phyloP scores from a whole-genome alignment of 2,113 vertebrate species.

The Tylochromis polylepis region DNA sequence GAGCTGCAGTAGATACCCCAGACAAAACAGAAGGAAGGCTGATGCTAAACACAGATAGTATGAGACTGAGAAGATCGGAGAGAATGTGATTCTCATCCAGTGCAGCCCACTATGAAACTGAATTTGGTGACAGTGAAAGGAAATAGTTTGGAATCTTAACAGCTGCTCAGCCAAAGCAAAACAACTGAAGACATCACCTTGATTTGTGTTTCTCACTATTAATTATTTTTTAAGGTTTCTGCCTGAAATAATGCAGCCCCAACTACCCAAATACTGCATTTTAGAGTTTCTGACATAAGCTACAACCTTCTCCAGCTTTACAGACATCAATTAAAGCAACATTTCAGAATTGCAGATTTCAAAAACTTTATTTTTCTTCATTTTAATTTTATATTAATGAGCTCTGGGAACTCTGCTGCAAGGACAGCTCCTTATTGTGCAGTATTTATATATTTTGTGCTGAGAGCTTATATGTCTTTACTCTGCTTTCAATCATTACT shows the following conservation, averaged over 20 bases:
- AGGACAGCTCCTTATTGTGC: fast-evolving
- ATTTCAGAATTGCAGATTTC: not conserved
- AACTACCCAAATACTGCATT: not conserved
- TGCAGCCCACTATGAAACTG: not conserved
- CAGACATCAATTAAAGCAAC: not conserved
- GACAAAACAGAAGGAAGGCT: not conserved
- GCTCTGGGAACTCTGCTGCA: not conserved
- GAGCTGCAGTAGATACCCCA: not conserved
- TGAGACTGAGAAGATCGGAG: not conserved
- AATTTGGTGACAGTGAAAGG: not conserved
- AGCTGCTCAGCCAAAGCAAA: fast-evolving
- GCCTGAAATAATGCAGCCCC: not conserved
- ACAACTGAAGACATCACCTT: not conserved
- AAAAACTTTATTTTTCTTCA: not conserved
- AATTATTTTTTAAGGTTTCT: not conserved
- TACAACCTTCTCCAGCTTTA: not conserved
- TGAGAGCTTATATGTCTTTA: not conserved
- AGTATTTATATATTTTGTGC: fast-evolving
- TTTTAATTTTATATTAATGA: not conserved
- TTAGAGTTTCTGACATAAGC: not conserved
- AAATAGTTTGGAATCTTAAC: not conserved
- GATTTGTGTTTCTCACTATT: not conserved
- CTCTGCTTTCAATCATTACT: not conserved
- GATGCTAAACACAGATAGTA: not conserved
- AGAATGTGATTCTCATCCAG: not conserved